Base-by-base conservation (phyloP, 2,113 vertebrate genomes). In the Eublepharis macularius region DNA sequence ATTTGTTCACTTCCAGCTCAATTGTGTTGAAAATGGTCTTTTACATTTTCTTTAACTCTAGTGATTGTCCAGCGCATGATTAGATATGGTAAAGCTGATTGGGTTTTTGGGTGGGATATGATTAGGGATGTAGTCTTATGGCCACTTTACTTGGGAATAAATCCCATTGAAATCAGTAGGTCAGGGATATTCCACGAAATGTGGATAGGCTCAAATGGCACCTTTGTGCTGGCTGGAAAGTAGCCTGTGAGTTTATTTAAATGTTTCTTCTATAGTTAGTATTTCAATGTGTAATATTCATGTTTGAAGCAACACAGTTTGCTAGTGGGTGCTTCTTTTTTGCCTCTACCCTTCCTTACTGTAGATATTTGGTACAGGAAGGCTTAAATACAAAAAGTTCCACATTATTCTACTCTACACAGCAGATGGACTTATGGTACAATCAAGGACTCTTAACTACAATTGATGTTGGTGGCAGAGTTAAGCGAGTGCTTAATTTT, bases 321-420 rank as follows among this genome's bases (percentile, higher is more conserved):
- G 81, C 86, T 84, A 87, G 86, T 90, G 89, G 88, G 87, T 85
- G 91, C 93, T 94, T 90, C 83, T 94, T 86, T 88, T 74, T 89
- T 87, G 83, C 91, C 86, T 82, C 84, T 90, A 88, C 83, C 92
- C 83, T 93, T 86, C 93, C 88, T 92, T 91, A 83, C 79, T 88
- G 85, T 84, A 92, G 92, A 89, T 88, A 91, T 88, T 90, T 89
- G 89, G 91, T 91, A 92, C 94, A 90, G 92, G 82, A 91, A 94
- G 90, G 92, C 91, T 94, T 94, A 92, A 86, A 88, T 86, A 86
- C 91, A 91, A 91, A 90, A 87, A 83, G 80, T 93, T 95, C 90
- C 91, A 79, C 87, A 91, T 77, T 90, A 63, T 87, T 81, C 80
- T 88, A 85, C 87, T 47, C 80, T 60, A 2, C 87, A 89, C 84